Percentiles rank a stretch among this genome's conserved stretches.
Evolutionary conservation across 2,888 invertebrate species (phyloP).

Genomic region (Polydrusus pterygomalis): DNA sequence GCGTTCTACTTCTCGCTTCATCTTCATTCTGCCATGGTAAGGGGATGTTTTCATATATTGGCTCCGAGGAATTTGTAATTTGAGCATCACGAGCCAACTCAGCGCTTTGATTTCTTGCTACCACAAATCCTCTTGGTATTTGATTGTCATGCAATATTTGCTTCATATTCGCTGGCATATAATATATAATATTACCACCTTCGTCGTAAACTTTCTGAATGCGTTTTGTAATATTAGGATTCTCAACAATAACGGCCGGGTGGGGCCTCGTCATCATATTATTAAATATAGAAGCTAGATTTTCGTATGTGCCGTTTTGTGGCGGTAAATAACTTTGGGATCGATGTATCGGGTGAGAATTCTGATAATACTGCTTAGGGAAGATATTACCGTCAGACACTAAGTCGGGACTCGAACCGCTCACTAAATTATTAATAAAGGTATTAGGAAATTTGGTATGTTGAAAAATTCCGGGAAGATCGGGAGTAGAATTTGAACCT

Average conservation of each 20-base stretch:
- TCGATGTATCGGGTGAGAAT: constrained; percentile 67
- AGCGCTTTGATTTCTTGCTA: constrained; percentile 73
- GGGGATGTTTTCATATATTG: constrained; percentile 89
- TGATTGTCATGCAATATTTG: constrained; percentile 70
- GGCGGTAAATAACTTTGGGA: constrained; percentile 70
- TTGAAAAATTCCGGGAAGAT: constrained; percentile 83
- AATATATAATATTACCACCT: constrained; percentile 78
- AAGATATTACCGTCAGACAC: constrained; percentile 83
- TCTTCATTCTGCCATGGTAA: constrained; percentile 76
- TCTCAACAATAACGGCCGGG: constrained; percentile 74
- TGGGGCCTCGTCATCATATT: constrained; percentile 68
- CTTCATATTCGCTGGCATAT: constrained; percentile 75
- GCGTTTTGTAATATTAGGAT: constrained; percentile 76
- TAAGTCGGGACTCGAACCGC: constrained; percentile 86
- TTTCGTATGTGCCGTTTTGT: constrained; percentile 83
- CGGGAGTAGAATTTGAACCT: constrained; percentile 90
- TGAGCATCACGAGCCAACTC: constrained; percentile 66
- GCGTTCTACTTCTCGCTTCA: constrained; percentile 74
- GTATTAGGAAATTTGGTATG: constrained; percentile 67
- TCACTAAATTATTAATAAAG: constrained; percentile 75
- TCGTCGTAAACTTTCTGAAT: constrained; percentile 78
- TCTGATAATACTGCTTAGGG: constrained; percentile 69
- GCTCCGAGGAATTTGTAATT: constrained; percentile 77
- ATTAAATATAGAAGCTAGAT: constrained; percentile 79
- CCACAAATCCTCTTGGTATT: constrained; percentile 71